Evolutionary conservation across 1,140 invertebrate genomes (phyloP), one percentile per base, ranked within the genome.

Genomic region (Diabrotica undecimpunctata): DNA sequence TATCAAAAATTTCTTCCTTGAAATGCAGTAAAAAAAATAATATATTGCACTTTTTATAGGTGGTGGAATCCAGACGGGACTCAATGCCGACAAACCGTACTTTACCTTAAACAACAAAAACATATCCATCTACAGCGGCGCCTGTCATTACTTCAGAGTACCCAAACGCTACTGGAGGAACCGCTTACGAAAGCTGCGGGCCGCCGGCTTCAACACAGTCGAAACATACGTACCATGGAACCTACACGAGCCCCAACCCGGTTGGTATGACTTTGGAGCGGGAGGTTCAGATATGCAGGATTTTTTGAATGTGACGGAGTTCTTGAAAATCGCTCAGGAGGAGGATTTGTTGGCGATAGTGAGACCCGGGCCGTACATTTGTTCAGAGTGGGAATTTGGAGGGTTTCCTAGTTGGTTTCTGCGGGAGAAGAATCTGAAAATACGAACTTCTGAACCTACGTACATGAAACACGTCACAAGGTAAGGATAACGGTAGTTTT

Each of bases 171-270:
- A 65, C 35, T 65, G 64, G 64, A 65, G 64, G 36, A 57, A 65
- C 52, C 52, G 64, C 8, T 13, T 65, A 6, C 11, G 64, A 54
- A 65, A 65, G 54, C 25, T 65, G 14, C 10, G 64, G 13, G 64
- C 64, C 90, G 61, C 65, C 60, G 96, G 96, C 10, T 83, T 98
- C 0, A 97, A 98, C 81, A 86, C 94, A 0, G 84, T 98, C 6
- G 89, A 93, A 70, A 95, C 93, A 90, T 97, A 97, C 76, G 88
- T 98, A 0, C 93, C 96, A 75, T 98, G 96, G 96, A 95, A 91
- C 72, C 82, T 88, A 54, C 96, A 98, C 79, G 93, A 98, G 81
- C 89, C 63, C 12, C 64, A 70, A 66, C 55, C 65, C 41, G 86
- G 86, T 0, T 81, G 86, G 38, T 82, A 84, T 54, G 89, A 86